Evolutionary conservation across 1,140 invertebrate species (phyloP).

Genomic region (Tetramorium alpestre): DNA sequence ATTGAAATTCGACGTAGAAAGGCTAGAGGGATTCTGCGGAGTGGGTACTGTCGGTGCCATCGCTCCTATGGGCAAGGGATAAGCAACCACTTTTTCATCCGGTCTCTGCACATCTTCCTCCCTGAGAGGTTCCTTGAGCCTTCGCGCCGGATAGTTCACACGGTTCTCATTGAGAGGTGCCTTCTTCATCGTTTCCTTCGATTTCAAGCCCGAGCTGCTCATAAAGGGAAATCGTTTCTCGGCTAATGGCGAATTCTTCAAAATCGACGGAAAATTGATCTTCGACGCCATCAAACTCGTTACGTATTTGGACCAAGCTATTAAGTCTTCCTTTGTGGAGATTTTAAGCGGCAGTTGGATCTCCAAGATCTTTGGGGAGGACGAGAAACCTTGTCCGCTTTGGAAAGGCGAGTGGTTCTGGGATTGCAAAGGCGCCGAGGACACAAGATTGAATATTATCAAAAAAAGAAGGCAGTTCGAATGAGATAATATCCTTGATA

Average conservation of each 20-base stretch:
- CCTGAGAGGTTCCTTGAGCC: background rate
- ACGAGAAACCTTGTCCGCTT: conserved; percentile 56
- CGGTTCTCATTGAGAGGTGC: background rate
- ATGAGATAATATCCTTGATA: conserved; percentile 21
- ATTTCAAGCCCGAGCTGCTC: background rate
- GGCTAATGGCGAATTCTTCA: conserved; percentile 33
- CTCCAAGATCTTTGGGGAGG: conserved; percentile 72
- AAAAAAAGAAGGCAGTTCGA: conserved; percentile 46
- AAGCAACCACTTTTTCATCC: conserved; percentile 25
- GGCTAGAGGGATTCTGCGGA: background rate
- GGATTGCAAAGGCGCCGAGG: conserved; percentile 43
- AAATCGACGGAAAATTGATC: conserved; percentile 78
- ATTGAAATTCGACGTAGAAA: background rate
- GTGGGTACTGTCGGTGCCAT: background rate
- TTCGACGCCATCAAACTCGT: conserved; percentile 81
- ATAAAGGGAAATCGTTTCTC: conserved; percentile 1
- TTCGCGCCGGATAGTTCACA: conserved; percentile 27
- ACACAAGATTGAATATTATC: conserved; percentile 42
- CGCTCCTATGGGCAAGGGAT: conserved; percentile 25
- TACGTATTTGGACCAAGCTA: conserved; percentile 81
- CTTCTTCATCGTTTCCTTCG: conserved; percentile 19
- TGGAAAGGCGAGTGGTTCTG: conserved; percentile 17
- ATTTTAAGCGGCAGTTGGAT: conserved; percentile 78
- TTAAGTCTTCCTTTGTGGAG: conserved; percentile 77
- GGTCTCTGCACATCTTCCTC: background rate